Conservation (phyloP, 2,888 invertebrate genomes). For the Drosophila paranaensis region DNA sequence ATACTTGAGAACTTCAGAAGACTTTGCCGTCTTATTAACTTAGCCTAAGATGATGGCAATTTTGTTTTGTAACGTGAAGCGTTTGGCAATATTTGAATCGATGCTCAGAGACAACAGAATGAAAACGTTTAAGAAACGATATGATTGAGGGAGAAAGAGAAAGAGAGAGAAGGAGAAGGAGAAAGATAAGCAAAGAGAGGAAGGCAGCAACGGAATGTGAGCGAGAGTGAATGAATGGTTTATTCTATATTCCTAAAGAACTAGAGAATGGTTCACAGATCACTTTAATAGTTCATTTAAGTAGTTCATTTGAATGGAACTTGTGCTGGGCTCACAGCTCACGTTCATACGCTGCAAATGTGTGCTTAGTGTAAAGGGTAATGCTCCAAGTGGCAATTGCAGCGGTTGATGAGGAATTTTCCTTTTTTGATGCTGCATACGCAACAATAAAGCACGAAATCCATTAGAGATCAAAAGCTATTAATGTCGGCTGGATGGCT, state of each 20-base stretch:
- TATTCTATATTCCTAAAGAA: not conserved
- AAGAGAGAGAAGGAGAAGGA: not conserved
- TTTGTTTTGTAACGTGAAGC: constrained; percentile 8
- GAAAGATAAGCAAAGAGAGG: not conserved
- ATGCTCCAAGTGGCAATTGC: constrained; percentile 21
- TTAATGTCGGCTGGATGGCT: constrained; percentile 41
- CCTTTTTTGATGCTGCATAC: constrained; percentile 31
- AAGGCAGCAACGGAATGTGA: not conserved
- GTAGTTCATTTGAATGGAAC: constrained; percentile 1
- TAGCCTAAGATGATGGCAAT: constrained; percentile 3
- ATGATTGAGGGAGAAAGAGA: not conserved
- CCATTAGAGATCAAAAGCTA: constrained; percentile 69
- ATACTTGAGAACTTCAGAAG: constrained; percentile 5
- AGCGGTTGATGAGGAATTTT: constrained; percentile 30
- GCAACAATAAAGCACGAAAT: constrained; percentile 62
- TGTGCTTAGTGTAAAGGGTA: not conserved
- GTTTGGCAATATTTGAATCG: constrained; percentile 5
- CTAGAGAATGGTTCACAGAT: not conserved
- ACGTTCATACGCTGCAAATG: constrained; percentile 5
- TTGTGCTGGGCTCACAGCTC: not conserved
- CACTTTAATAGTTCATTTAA: not conserved
- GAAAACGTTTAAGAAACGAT: not conserved
- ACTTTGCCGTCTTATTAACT: constrained; percentile 1
- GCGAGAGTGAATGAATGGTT: no score
- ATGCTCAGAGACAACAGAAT: not conserved